Base-by-base conservation (phyloP, 2,888 invertebrate genomes). In the Andrena flavipes region DNA sequence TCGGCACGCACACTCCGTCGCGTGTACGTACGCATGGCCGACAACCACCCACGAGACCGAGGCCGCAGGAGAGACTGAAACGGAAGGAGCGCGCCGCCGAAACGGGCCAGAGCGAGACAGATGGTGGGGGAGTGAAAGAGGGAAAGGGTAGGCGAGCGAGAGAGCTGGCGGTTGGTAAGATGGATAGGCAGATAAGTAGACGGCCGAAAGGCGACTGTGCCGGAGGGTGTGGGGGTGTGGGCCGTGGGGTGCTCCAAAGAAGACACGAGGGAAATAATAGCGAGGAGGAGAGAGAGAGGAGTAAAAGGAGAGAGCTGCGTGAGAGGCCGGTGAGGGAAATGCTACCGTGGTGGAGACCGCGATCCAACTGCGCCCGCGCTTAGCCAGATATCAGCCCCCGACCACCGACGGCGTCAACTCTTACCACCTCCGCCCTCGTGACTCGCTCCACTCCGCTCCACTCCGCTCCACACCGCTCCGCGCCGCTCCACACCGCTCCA, bases 301-400 rank as follows among this genome's bases (percentile, higher is more conserved):
- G 42, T 42, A 16, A 16, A 42, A 42, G 42, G 72, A 81, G 84
- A 83, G 79, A 84, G 83, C 81, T 84, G 87, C 79, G 86, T 83
- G 68, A 85, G 84, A 76, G 85, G 84, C 75, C 85, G 83, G 73
- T 76, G 77, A 71, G 82, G 81, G 88, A 84, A 89, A 82, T 87
- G 91, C 90, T 91, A 87, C 90, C 91, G 90, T 90, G 90, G 76
- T 89, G 90, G 88, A 89, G 91, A 91, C 92, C 90, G 88, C 90
- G 92, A 90, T 88, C 89, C 92, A 90, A 92, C 92, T 92, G 92
- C 92, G 91, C 92, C 89, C 90, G 92, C 92, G 92, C 92, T 92
- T 92, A 90, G 91, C 90, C 85, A 89, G 90, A 92, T 92, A 91
- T 91, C 91, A 89, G 86, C 89, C 92, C 91, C 90, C 88, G 85